Percentiles rank a stretch among this genome's conserved stretches.
phyloP scores from a whole-genome alignment of 2,797 vertebrate genomes.

The Xenopus petersii region DNA sequence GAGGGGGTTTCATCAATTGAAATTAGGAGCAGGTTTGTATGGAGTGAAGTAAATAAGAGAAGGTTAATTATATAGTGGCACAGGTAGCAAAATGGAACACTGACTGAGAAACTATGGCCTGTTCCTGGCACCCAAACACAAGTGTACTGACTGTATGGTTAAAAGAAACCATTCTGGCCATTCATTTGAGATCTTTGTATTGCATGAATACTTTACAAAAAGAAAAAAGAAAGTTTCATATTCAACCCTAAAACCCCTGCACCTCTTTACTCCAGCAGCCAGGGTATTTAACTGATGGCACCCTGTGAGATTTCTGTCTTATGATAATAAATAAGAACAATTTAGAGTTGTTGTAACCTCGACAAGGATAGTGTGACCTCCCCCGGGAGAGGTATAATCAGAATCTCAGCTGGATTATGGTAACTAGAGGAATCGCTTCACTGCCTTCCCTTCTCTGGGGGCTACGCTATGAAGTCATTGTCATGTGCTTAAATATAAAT shows the following conservation, averaged over 20 bases:
- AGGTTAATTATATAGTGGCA: too few relatives aligned
- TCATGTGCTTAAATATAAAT: background rate
- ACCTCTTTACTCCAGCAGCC: slow-evolving; percentile 20
- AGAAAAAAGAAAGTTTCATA: background rate
- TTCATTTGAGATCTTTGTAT: too few relatives aligned
- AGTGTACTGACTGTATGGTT: too few relatives aligned
- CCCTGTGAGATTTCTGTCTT: slow-evolving; percentile 34
- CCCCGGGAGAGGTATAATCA: slow-evolving; percentile 54
- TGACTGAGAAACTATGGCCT: too few relatives aligned
- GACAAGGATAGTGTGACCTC: slow-evolving; percentile 48
- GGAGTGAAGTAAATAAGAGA: too few relatives aligned
- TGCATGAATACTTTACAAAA: too few relatives aligned
- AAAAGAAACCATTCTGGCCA: too few relatives aligned
- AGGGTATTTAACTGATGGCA: slow-evolving; percentile 36
- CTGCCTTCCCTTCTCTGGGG: slow-evolving; percentile 40
- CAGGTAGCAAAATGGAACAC: too few relatives aligned
- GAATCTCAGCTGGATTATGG: slow-evolving; percentile 55
- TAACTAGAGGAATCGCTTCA: slow-evolving; percentile 51
- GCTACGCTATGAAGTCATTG: slow-evolving; percentile 4
- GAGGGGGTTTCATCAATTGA: too few relatives aligned
- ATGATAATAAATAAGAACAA: slow-evolving; percentile 56
- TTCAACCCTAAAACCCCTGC: slow-evolving; percentile 27
- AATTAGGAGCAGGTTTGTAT: too few relatives aligned
- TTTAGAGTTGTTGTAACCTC: slow-evolving; percentile 51
- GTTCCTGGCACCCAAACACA: too few relatives aligned